phyloP scores from a whole-genome alignment of 2,888 invertebrate genomes.

The Pseudanteris insignis region DNA sequence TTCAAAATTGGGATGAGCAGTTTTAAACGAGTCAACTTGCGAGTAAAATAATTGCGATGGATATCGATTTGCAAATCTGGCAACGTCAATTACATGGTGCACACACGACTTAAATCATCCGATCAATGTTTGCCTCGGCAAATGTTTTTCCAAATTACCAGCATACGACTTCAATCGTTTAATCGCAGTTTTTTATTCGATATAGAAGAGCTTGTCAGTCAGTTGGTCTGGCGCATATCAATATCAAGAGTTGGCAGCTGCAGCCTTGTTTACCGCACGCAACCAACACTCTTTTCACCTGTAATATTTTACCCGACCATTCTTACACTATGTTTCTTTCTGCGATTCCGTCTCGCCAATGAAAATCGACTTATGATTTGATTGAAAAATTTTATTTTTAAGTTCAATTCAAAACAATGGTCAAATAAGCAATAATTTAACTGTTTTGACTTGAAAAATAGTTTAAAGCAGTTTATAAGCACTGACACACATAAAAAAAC shows the following conservation, averaged over 20 bases:
- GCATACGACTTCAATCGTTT: constrained; percentile 29
- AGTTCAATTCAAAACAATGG: constrained; percentile 6
- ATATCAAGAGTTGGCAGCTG: constrained; percentile 62
- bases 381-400: too few relatives aligned
- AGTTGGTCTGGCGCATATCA: constrained; percentile 59
- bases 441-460: too few relatives aligned
- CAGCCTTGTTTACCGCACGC: constrained; percentile 65
- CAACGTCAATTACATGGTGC: constrained; percentile 24
- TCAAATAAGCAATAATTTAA: background rate
- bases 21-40: too few relatives aligned
- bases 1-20: too few relatives aligned
- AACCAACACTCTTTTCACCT: constrained; percentile 63
- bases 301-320: constrained; percentile 58
- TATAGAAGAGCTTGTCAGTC: constrained; percentile 52
- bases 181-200: constrained; percentile 35
- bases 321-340: constrained; percentile 23
- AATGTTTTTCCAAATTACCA: constrained; percentile 28
- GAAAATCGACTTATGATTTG: constrained; percentile 23
- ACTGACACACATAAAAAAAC: too few relatives aligned
- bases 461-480: too few relatives aligned
- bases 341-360: constrained; percentile 28
- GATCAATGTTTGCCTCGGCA: constrained; percentile 14
- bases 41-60: too few relatives aligned
- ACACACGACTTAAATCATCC: constrained; percentile 15
- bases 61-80: constrained; percentile 31